phyloP scores from a whole-genome alignment of 2,888 invertebrate species.

The Volucella zonaria region DNA sequence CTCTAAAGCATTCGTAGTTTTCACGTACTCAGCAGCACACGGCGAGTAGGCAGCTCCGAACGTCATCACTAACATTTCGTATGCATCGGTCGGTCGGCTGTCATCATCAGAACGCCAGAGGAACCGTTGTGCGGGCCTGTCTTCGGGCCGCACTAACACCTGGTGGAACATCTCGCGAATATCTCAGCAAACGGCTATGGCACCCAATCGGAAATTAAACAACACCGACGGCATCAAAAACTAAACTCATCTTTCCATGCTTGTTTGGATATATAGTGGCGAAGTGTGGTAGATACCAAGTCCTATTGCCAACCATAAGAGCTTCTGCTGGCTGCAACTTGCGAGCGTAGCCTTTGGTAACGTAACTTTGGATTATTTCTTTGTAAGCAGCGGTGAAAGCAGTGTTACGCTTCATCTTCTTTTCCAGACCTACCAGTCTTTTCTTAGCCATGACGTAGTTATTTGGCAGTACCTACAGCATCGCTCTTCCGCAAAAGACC shows the following conservation, averaged over 20 bases:
- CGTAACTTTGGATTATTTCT: slow-evolving; percentile 10
- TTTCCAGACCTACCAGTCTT: slow-evolving; percentile 14
- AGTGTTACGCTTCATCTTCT: background rate
- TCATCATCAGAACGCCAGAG: too few relatives aligned
- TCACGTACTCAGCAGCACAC: too few relatives aligned
- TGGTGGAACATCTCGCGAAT: too few relatives aligned
- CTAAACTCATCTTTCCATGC: slow-evolving; percentile 74
- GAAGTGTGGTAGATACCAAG: slow-evolving; percentile 25
- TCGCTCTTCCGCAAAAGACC: slow-evolving; percentile 35
- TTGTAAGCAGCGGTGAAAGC: background rate
- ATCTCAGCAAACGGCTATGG: too few relatives aligned
- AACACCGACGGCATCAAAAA: slow-evolving; percentile 75
- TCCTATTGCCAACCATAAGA: background rate
- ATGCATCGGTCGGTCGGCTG: too few relatives aligned
- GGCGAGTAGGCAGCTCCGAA: too few relatives aligned
- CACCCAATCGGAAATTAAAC: too few relatives aligned
- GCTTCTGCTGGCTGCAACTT: background rate
- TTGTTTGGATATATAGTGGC: slow-evolving; percentile 56
- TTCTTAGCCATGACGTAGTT: slow-evolving; percentile 16
- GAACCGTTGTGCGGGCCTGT: too few relatives aligned
- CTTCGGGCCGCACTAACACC: too few relatives aligned
- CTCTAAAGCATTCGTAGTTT: too few relatives aligned
- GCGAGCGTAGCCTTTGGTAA: slow-evolving; percentile 5
- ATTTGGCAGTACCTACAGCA: slow-evolving; percentile 3
- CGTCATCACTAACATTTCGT: too few relatives aligned